Evolutionary conservation across 2,113 vertebrate genomes (phyloP).

Genomic region (Oryzias curvinotus): DNA sequence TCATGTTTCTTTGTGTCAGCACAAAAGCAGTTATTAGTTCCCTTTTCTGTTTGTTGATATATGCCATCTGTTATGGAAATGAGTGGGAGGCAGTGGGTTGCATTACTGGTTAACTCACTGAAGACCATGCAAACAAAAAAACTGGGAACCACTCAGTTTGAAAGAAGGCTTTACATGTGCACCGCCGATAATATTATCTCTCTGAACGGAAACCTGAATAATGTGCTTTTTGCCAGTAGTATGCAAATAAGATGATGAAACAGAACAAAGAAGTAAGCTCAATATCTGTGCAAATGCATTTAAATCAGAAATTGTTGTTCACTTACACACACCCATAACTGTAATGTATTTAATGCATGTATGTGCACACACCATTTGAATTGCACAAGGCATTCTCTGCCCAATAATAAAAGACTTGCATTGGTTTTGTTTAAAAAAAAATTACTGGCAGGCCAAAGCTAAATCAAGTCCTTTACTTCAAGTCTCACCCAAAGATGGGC

Average conservation of each 20-base stretch:
- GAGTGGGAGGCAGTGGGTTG: constrained; percentile 11
- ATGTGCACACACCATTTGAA: neutral
- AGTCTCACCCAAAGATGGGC: neutral
- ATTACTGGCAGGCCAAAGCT: constrained; percentile 21
- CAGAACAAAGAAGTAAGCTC: constrained; percentile 19
- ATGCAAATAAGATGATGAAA: constrained; percentile 59
- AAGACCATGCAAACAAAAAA: constrained; percentile 2
- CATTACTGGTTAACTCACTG: neutral
- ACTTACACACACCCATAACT: neutral
- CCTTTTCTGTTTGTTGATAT: constrained; percentile 56
- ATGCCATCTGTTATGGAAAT: constrained; percentile 70
- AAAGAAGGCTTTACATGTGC: constrained; percentile 4
- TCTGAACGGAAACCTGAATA: constrained; percentile 7
- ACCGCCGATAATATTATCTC: constrained; percentile 12
- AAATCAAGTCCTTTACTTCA: neutral
- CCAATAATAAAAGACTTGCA: too few relatives aligned
- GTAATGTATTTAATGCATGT: neutral
- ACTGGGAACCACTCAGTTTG: neutral
- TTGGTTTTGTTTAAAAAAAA: too few relatives aligned
- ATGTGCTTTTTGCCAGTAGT: constrained; percentile 24
- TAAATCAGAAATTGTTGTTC: constrained; percentile 18
- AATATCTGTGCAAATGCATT: constrained; percentile 30
- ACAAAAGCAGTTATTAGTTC: constrained; percentile 56
- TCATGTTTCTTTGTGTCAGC: constrained; percentile 9
- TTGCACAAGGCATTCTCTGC: neutral